A percentile compares a stretch with the other conserved stretches of the same genome.
phyloP scores from a whole-genome alignment of 2,113 vertebrate species.

The Ammodramus savannarum region DNA sequence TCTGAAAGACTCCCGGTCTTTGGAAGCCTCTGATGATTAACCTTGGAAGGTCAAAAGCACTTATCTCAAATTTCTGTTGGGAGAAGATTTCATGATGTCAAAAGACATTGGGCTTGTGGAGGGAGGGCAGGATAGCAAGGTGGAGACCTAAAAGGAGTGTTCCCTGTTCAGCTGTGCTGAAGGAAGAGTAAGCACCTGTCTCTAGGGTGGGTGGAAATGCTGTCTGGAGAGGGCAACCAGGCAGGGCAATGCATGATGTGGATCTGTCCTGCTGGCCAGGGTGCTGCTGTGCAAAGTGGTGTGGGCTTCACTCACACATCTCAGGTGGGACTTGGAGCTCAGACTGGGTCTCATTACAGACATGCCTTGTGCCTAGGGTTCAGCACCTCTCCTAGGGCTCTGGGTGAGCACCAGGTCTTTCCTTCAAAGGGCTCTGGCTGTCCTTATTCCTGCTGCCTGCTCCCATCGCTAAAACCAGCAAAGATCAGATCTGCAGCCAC shows the following conservation, averaged over 20 bases:
- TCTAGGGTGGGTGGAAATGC: background rate
- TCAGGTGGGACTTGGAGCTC: background rate
- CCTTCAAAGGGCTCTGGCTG: background rate
- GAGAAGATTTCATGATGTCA: background rate
- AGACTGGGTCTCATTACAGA: background rate
- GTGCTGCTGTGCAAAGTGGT: rapidly evolving
- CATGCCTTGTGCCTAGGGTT: background rate
- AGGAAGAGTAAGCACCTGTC: background rate
- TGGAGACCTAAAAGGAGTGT: background rate
- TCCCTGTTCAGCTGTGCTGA: background rate
- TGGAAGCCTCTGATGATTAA: slow-evolving; percentile 17
- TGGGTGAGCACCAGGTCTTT: background rate
- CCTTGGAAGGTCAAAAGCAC: slow-evolving; percentile 40
- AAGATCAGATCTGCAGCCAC: background rate
- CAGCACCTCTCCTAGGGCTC: background rate
- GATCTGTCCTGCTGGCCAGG: background rate
- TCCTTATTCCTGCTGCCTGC: background rate
- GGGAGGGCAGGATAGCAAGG: background rate
- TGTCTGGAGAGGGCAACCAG: background rate
- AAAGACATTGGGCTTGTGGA: background rate
- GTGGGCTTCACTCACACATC: background rate
- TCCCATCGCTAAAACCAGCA: background rate
- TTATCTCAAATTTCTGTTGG: slow-evolving; percentile 4
- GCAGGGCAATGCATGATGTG: background rate
- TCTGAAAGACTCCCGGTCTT: background rate